phyloP scores from a whole-genome alignment of 30 jellyfish, hydroid and myxozoan genomes.

The Pelagia noctiluca region DNA sequence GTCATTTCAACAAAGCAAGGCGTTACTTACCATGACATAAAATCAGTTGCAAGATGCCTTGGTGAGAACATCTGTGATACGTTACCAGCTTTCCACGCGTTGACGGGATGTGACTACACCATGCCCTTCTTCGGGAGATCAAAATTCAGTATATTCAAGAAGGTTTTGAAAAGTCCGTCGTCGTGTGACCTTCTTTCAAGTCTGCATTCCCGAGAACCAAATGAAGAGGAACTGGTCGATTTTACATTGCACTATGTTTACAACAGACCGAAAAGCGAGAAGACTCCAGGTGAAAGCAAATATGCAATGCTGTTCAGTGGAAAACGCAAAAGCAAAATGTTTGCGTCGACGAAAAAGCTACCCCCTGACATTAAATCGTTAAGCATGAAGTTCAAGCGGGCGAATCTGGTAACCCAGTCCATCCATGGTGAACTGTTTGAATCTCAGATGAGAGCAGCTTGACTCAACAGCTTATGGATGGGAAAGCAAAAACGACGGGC shows the following conservation, averaged over 20 bases:
- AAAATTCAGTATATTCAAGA: slow-evolving; percentile 6
- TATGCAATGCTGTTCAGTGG: slow-evolving; percentile 29
- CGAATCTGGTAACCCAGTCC: slow-evolving; percentile 21
- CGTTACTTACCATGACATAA: slow-evolving; percentile 20
- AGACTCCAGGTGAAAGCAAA: slow-evolving; percentile 12
- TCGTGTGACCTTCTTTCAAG: slow-evolving; percentile 24
- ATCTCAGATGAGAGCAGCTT: slow-evolving; percentile 10
- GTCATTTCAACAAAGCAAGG: slow-evolving; percentile 31
- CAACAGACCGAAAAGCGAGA: slow-evolving; percentile 4
- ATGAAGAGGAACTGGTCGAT: slow-evolving; percentile 3
- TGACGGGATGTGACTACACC: slow-evolving; percentile 25
- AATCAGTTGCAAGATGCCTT: slow-evolving; percentile 2
- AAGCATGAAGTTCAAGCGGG: slow-evolving; percentile 11
- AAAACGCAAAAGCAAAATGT: slow-evolving; percentile 12
- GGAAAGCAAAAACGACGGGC: slow-evolving; percentile 22
- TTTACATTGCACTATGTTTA: slow-evolving; percentile 4
- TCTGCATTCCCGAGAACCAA: slow-evolving; percentile 20
- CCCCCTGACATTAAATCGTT: slow-evolving; percentile 16
- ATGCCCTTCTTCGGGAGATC: slow-evolving; percentile 31
- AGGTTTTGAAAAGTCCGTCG: background rate
- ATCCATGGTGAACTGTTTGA: slow-evolving; percentile 30
- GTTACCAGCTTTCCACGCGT: slow-evolving; percentile 22
- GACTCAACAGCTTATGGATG: slow-evolving; percentile 17
- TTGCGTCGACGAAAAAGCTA: slow-evolving; percentile 11
- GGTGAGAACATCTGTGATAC: slow-evolving; percentile 22